Evolutionary conservation across 2,888 invertebrate species (phyloP).

Genomic region (Sesia apiformis): DNA sequence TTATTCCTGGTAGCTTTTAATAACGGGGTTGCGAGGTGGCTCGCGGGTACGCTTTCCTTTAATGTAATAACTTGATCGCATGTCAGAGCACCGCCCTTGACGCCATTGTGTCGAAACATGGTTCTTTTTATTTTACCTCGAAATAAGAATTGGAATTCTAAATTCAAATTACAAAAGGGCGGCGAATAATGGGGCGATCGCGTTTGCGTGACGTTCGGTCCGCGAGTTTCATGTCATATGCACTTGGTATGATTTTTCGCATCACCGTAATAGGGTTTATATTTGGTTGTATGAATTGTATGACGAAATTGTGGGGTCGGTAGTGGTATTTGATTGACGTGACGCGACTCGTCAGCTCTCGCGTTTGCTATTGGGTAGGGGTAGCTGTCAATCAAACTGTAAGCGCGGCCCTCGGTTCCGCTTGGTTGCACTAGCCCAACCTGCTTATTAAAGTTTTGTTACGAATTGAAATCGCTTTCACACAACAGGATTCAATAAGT

Average conservation of each 20-base stretch:
- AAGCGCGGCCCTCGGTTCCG: slow-evolving; percentile 55
- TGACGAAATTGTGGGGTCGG: slow-evolving; percentile 35
- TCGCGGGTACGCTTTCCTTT: slow-evolving; percentile 67
- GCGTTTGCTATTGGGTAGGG: slow-evolving; percentile 84
- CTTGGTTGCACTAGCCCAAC: slow-evolving; percentile 24
- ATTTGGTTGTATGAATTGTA: slow-evolving; percentile 21
- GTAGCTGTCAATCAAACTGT: slow-evolving; percentile 84
- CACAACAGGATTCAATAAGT: too few relatives aligned
- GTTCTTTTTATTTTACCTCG: slow-evolving; percentile 73
- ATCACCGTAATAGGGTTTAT: slow-evolving; percentile 28
- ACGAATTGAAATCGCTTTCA: too few relatives aligned
- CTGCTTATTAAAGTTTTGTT: not conserved
- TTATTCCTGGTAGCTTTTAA: slow-evolving; percentile 61
- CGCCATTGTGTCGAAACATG: slow-evolving; percentile 72
- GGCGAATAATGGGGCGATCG: slow-evolving; percentile 73
- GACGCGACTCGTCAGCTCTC: slow-evolving; percentile 86
- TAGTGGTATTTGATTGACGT: slow-evolving; percentile 80
- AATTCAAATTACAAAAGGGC: slow-evolving; percentile 74
- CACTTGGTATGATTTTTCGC: slow-evolving; percentile 24
- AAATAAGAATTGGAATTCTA: slow-evolving; percentile 74
- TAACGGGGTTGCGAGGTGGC: slow-evolving; percentile 44
- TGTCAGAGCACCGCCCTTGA: slow-evolving; percentile 74
- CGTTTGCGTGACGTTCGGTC: slow-evolving; percentile 60
- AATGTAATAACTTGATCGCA: slow-evolving; percentile 75
- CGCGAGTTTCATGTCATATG: slow-evolving; percentile 39